These are phyloP conservation scores for Drosophila mettleri DNA, from an alignment of 2,888 invertebrate species.

Conservation along the genomic window DNA sequence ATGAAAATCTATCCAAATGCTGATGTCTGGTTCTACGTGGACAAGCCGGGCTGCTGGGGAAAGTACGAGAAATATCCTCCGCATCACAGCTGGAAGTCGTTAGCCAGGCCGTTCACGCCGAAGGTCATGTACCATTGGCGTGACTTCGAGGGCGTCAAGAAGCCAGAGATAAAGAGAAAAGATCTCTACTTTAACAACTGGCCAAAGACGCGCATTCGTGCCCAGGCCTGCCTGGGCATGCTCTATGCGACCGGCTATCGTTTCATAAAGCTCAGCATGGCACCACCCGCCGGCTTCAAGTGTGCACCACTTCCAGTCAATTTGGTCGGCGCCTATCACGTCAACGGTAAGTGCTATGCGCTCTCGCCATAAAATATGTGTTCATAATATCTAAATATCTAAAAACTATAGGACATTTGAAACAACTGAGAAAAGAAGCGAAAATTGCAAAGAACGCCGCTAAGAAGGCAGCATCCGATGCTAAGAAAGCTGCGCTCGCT, in stretches of 20 bases:
- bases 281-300: conserved; percentile 73
- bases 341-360: conserved; percentile 36
- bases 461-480: conserved; percentile 7
- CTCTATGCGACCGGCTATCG: conserved; percentile 75
- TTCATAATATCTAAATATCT: too few species aligned
- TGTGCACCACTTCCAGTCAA: conserved; percentile 73
- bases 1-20: conserved; percentile 71
- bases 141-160: conserved; percentile 63
- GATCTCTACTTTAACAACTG: conserved; percentile 68
- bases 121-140: conserved; percentile 72
- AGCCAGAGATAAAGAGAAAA: conserved; percentile 35
- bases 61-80: conserved; percentile 52
- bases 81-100: conserved; percentile 67
- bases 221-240: conserved; percentile 72
- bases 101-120: conserved; percentile 20
- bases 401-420: conserved; percentile 38
- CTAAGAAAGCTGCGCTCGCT: conserved; percentile 15
- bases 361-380: accelerated
- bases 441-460: conserved; percentile 18
- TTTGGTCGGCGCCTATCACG: conserved; percentile 48
- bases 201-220: conserved; percentile 63
- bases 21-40: conserved; percentile 65
- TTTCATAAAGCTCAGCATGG: conserved; percentile 65
- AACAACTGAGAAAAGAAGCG: conserved; percentile 15
- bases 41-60: conserved; percentile 63